Base-by-base conservation (phyloP, 2,888 invertebrate genomes). In the Pachydiplax longipennis region DNA sequence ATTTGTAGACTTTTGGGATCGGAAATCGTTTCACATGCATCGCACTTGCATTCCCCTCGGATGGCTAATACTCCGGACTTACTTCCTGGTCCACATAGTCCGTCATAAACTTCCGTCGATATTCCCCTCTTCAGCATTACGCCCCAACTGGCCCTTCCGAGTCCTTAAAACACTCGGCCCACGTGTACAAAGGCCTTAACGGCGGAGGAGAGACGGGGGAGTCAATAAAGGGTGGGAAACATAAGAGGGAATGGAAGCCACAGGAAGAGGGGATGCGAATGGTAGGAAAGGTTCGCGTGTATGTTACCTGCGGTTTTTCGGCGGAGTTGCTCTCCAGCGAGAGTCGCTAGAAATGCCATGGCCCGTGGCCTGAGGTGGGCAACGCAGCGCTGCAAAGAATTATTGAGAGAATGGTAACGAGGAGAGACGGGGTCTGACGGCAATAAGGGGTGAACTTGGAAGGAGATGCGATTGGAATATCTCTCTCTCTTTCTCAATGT, bases 101-200 rank as follows among this genome's bases (percentile, higher is more conserved):
- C 25, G 35, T 37, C 61, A n/a, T 22, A 87, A 87, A 87, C 61
- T 87, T 87, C 61, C 22, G 35, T 61, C 87, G 61, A 87, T 87
- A 87, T 65, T 40, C n/a, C 61, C 87, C 35, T 5, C 61, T 61
- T 53, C 48, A 31, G 25, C 61, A 53, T 58, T 83, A 83, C 83
- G 58, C 58, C 35, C 83, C 83, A 80, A 80, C 31, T 83, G 58
- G 4, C 31, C 61, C 61, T 31, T 40, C 37, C n/a, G 61, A 87
- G 37, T 37, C 61, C 87, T 65, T 87, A 40, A 87, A 87, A 87
- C 37, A 65, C 87, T 22, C 61, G 22, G 48, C 61, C 87, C 87
- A 87, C 87, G 87, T 65, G 87, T 87, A 37, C 61, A 40, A 37
- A 15, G 31, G 83, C 58, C 58, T 35, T 35, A 18, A 22, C 81